A percentile compares a stretch with the other conserved stretches of the same genome.
These are phyloP conservation scores for Trileptium ribeirensis DNA, from an alignment of 2,888 invertebrate genomes.

Conservation along the genomic window DNA sequence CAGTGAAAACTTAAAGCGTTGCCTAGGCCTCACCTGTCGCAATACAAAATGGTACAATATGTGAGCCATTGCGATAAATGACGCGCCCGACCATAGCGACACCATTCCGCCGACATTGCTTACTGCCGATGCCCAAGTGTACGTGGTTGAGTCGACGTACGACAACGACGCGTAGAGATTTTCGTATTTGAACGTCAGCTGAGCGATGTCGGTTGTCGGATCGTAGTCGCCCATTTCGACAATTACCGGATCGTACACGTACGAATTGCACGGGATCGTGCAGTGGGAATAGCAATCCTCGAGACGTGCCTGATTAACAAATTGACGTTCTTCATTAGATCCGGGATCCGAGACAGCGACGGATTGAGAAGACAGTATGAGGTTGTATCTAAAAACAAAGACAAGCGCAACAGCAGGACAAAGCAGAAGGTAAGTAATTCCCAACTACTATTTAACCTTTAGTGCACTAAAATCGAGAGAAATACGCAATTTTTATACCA, in stretches of 20 bases:
- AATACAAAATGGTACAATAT: not conserved
- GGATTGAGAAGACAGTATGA: not conserved
- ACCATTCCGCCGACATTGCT: not conserved
- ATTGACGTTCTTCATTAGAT: not conserved
- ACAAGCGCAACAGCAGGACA: too few species aligned
- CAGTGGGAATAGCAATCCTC: not conserved
- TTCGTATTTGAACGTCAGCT: not conserved
- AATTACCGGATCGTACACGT: not conserved
- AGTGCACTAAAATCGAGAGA: too few species aligned
- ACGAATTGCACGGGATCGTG: not conserved
- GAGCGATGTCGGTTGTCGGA: not conserved
- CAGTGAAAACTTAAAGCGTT: too few species aligned
- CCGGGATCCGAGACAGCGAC: not conserved
- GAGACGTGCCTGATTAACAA: not conserved
- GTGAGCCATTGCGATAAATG: constrained; percentile 10
- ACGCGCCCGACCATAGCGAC: constrained; percentile 3
- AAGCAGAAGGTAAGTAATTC: too few species aligned
- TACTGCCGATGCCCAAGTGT: not conserved
- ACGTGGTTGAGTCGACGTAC: not conserved
- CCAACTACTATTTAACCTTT: too few species aligned
- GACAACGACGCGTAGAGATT: not conserved
- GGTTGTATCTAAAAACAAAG: too few species aligned
- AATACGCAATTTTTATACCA: too few species aligned
- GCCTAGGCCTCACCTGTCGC: constrained; percentile 13
- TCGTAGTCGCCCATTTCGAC: not conserved